Percentiles rank a stretch among this genome's conserved stretches.
phyloP scores from a whole-genome alignment of 2,113 vertebrate species.

The Calypte anna region DNA sequence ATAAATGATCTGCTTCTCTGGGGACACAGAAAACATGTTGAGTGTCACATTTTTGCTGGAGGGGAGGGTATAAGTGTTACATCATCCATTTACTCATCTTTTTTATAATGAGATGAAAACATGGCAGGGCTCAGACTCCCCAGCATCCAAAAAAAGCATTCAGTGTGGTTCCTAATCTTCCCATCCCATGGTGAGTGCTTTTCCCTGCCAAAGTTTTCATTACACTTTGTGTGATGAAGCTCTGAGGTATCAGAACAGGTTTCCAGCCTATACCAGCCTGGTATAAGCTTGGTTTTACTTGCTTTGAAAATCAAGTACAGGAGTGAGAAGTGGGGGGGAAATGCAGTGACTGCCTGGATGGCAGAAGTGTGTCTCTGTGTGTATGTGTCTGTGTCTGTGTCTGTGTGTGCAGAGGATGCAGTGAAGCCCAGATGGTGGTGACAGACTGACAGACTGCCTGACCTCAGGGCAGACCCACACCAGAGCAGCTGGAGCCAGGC shows the following conservation, averaged over 20 bases:
- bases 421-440: background rate
- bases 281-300: background rate
- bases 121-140: background rate
- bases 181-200: background rate
- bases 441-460: background rate
- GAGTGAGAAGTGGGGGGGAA: background rate
- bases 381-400: fast-evolving
- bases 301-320: background rate
- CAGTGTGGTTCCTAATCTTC: background rate
- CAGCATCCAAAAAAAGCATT: background rate
- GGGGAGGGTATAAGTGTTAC: background rate
- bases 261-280: background rate
- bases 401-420: background rate
- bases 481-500: background rate
- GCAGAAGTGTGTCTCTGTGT: fast-evolving
- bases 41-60: background rate
- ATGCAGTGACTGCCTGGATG: background rate
- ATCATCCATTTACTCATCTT: background rate
- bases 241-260: background rate
- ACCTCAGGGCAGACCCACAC: background rate
- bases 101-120: background rate
- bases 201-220: background rate
- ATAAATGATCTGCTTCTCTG: background rate
- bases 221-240: background rate
- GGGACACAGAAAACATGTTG: background rate